Evolutionary conservation across 2,113 vertebrate genomes (phyloP).

Genomic region (Myrmecobius fasciatus): DNA sequence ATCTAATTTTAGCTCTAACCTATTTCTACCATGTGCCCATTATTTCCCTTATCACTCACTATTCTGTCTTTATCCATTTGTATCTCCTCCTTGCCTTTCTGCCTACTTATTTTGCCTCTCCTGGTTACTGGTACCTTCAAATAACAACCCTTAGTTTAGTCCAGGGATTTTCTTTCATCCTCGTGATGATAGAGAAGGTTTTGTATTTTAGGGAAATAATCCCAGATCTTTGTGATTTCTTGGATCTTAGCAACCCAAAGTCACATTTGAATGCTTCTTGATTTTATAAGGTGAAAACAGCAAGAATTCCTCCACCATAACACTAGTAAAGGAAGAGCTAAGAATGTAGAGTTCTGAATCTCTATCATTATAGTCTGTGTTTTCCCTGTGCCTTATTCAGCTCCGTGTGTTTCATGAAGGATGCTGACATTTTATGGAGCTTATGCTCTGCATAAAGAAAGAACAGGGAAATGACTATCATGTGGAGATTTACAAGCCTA

Average conservation of each 20-base stretch:
- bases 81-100: neutral
- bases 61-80: neutral
- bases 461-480: neutral
- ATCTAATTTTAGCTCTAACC: neutral
- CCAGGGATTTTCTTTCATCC: neutral
- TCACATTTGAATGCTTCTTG: neutral
- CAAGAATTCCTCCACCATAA: neutral
- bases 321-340: neutral
- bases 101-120: neutral
- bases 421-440: neutral
- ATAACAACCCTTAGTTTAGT: neutral
- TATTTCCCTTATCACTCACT: neutral
- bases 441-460: neutral
- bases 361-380: neutral
- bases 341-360: neutral
- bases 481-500: slow-evolving; percentile 34
- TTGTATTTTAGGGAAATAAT: neutral
- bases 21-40: neutral
- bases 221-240: neutral
- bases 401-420: neutral
- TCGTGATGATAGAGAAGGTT: neutral
- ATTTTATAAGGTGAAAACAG: neutral
- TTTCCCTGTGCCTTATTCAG: neutral
- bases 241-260: neutral
- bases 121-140: neutral